Evolutionary conservation across 37 sponge, comb jelly and placozoan genomes (phyloP).

Genomic region (Axinella damicornis): DNA sequence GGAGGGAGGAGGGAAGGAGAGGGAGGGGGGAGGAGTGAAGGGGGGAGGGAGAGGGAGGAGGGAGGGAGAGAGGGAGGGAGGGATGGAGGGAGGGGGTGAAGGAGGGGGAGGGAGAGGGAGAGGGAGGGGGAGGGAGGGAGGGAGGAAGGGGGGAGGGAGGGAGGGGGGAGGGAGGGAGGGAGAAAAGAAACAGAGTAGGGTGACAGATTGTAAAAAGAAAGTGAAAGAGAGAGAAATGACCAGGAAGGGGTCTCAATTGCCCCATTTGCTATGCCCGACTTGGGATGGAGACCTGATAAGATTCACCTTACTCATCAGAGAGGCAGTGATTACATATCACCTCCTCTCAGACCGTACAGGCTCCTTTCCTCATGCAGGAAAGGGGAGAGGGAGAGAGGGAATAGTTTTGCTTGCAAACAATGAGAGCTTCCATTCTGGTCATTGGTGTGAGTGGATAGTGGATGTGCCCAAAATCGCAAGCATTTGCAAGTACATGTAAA

Average conservation of each 20-base stretch:
- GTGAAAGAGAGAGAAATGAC: background rate
- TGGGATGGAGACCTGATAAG: too few relatives aligned
- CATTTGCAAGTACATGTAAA: background rate
- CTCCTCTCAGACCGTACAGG: too few relatives aligned
- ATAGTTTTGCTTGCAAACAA: background rate
- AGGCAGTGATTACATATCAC: too few relatives aligned
- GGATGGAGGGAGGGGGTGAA: background rate
- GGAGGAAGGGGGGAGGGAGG: slow-evolving; percentile 5
- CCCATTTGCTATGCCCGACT: too few relatives aligned
- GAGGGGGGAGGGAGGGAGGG: background rate
- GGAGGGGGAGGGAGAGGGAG: too few relatives aligned
- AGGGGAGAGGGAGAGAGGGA: background rate
- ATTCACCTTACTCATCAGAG: too few relatives aligned
- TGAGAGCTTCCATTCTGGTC: background rate
- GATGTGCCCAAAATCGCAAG: too few relatives aligned
- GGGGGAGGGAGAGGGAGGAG: background rate
- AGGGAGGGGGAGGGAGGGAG: background rate
- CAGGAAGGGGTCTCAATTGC: too few relatives aligned
- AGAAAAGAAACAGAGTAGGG: background rate
- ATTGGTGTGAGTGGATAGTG: too few relatives aligned
- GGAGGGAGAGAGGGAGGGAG: slow-evolving; percentile 16
- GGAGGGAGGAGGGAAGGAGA: background rate
- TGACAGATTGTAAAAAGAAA: background rate
- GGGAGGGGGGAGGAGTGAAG: too few relatives aligned
- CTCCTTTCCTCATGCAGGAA: too few relatives aligned